These are phyloP conservation scores for Patagioenas fasciata DNA, from an alignment of 2,113 vertebrate genomes.

Conservation along the genomic window DNA sequence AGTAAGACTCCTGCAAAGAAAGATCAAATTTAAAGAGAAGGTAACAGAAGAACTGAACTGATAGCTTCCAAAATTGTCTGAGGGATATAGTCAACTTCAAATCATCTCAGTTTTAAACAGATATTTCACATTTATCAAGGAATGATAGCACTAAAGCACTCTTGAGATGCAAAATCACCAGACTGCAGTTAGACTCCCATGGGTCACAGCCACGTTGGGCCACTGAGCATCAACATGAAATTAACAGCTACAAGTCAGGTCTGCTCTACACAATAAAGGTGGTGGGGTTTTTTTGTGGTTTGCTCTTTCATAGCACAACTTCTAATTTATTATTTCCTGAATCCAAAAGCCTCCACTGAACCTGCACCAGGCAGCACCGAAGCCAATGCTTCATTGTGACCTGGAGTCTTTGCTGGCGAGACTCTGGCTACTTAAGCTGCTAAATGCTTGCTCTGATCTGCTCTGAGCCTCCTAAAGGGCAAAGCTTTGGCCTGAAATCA, in stretches of 20 bases:
- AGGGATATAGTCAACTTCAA: neutral
- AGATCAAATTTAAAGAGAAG: neutral
- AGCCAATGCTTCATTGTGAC: neutral
- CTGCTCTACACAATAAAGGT: neutral
- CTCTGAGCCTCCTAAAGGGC: neutral
- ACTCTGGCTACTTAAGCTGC: neutral
- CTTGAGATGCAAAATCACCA: fast-evolving
- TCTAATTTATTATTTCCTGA: neutral
- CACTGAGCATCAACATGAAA: neutral
- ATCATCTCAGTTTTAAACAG: neutral
- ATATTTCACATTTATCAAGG: neutral
- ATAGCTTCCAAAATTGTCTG: neutral
- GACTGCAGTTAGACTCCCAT: neutral
- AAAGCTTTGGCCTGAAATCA: neutral
- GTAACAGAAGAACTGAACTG: neutral
- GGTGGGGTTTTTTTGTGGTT: neutral
- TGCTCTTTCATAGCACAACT: neutral
- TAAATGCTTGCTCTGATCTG: constrained; percentile 26
- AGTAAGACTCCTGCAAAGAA: neutral
- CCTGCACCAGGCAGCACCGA: neutral
- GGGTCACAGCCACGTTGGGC: neutral
- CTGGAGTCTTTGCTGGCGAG: neutral
- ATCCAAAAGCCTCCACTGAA: neutral
- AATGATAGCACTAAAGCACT: neutral
- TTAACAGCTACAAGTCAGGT: neutral